Percentiles rank a stretch among this genome's conserved stretches.
phyloP scores from a whole-genome alignment of 2,113 vertebrate genomes.

The Dryoscopus gambensis region DNA sequence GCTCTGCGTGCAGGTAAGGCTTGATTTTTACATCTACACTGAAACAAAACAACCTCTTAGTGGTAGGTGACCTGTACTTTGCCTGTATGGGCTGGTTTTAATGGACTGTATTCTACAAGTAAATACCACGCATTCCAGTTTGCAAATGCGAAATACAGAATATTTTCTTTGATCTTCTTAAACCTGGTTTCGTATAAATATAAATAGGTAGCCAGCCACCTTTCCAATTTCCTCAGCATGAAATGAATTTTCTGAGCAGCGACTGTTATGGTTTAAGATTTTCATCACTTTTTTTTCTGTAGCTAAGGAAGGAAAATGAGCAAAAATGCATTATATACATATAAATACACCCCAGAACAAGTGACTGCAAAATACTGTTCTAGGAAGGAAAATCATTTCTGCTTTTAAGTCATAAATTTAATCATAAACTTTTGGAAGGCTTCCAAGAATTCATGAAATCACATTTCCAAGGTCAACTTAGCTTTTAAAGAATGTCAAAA shows the following conservation, averaged over 20 bases:
- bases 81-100: not conserved
- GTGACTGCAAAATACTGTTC: slow-evolving; percentile 42
- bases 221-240: slow-evolving; percentile 16
- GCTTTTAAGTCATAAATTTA: slow-evolving; percentile 57
- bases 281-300: not conserved
- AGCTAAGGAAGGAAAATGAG: slow-evolving; percentile 31
- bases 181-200: slow-evolving; percentile 53
- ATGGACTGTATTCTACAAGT: not conserved
- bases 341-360: slow-evolving; percentile 19
- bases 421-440: slow-evolving; percentile 28
- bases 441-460: slow-evolving; percentile 46
- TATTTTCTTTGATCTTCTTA: slow-evolving; percentile 23
- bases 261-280: not conserved
- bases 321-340: slow-evolving; percentile 25
- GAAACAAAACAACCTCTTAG: not conserved
- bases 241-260: slow-evolving; percentile 53
- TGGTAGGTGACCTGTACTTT: not conserved
- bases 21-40: not conserved
- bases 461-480: slow-evolving; percentile 35
- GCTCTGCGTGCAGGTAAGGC: slow-evolving; percentile 86
- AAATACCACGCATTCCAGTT: not conserved
- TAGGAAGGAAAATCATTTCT: slow-evolving; percentile 33
- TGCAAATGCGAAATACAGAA: not conserved
- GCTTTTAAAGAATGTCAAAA: slow-evolving; percentile 24
- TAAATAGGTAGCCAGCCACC: slow-evolving; percentile 18